Conservation (phyloP, 2,888 invertebrate species). For the Meteorus colon region DNA sequence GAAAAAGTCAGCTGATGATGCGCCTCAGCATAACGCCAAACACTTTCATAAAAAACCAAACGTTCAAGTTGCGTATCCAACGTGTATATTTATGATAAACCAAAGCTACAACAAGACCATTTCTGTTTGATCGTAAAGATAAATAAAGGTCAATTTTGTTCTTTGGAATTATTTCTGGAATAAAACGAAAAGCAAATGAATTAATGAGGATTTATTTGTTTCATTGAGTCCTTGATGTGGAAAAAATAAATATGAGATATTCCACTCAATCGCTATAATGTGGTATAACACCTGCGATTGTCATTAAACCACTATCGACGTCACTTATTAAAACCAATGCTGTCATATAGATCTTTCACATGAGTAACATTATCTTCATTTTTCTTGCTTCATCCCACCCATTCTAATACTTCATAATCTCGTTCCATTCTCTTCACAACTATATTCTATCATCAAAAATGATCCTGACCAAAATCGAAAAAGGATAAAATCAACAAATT, state of each 20-base stretch:
- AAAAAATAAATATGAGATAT: not conserved
- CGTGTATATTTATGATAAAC: constrained; percentile 11
- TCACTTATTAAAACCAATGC: constrained; percentile 20
- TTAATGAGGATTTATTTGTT: not conserved
- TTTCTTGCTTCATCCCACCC: not conserved
- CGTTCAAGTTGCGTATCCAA: constrained; percentile 21
- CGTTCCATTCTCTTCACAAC: not conserved
- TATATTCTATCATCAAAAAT: not conserved
- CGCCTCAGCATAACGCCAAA: constrained; percentile 21
- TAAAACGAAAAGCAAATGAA: not conserved
- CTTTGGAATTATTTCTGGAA: not conserved
- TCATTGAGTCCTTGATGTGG: not conserved
- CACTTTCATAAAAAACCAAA: constrained; percentile 30
- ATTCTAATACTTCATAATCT: not conserved
- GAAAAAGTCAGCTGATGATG: not conserved
- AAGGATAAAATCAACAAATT: not conserved
- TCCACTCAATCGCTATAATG: not conserved
- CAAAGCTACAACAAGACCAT: not conserved
- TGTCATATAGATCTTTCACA: constrained; percentile 9
- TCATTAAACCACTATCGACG: constrained; percentile 30
- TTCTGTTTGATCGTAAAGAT: not conserved
- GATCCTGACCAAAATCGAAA: not conserved
- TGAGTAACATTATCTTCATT: constrained; percentile 4
- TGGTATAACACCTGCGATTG: constrained; percentile 31
- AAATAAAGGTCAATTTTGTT: not conserved